These are phyloP conservation scores for Calcarius lapponicus DNA, from an alignment of 2,797 vertebrate species.

Conservation along the genomic window DNA sequence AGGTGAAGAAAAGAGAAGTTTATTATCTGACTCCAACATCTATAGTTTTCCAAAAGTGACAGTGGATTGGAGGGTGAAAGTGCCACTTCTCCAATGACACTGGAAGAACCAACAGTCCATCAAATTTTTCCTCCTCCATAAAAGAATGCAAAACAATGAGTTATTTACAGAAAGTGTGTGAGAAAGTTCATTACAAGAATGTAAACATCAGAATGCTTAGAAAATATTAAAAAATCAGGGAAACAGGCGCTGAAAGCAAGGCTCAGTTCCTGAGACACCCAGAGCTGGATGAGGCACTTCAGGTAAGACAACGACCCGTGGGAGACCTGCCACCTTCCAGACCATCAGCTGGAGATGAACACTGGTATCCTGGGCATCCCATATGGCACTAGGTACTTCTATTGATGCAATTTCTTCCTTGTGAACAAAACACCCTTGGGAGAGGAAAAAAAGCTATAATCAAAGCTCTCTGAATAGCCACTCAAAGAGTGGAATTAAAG, in stretches of 20 bases:
- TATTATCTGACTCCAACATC: too few relatives aligned
- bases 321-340: neutral
- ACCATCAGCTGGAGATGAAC: neutral
- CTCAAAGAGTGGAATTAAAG: neutral
- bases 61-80: too few relatives aligned
- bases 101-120: too few relatives aligned
- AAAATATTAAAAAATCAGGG: too few relatives aligned
- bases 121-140: too few relatives aligned
- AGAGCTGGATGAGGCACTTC: neutral
- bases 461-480: neutral
- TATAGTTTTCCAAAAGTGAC: too few relatives aligned
- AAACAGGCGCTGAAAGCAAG: neutral
- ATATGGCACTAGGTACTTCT: neutral
- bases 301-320: neutral
- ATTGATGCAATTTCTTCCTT: neutral
- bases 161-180: too few relatives aligned
- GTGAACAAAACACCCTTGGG: neutral
- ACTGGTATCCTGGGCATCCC: neutral
- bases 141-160: too few relatives aligned
- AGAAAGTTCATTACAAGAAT: too few relatives aligned
- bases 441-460: neutral
- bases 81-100: too few relatives aligned
- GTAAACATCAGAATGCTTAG: too few relatives aligned
- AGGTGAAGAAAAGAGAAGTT: too few relatives aligned
- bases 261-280: neutral